These are phyloP conservation scores for Chrosomus eos DNA, from an alignment of 2,797 vertebrate species.

Conservation along the genomic window DNA sequence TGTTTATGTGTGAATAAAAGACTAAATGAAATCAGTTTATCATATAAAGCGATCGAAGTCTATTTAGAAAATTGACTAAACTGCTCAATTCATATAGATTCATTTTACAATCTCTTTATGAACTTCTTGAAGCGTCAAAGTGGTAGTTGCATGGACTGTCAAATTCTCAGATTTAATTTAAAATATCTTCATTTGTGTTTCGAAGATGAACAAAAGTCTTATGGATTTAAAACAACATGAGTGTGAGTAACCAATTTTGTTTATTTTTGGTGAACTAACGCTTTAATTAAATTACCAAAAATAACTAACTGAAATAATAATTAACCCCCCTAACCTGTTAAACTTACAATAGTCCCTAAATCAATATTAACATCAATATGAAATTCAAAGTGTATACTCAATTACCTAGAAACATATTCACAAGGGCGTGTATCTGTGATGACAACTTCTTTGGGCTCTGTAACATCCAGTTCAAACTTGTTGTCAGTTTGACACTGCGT, in stretches of 20 bases:
- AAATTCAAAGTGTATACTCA: not conserved
- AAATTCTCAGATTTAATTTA: not conserved
- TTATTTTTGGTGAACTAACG: not conserved
- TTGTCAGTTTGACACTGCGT: conserved; percentile 96
- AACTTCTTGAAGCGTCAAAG: not conserved
- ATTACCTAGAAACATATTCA: conserved; percentile 93
- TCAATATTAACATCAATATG: not conserved
- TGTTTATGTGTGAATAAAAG: not conserved
- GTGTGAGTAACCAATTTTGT: not conserved
- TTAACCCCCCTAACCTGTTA: not conserved
- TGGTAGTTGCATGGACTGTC: not conserved
- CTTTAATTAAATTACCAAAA: not conserved
- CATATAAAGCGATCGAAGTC: not conserved
- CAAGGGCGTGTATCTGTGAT: conserved; percentile 80
- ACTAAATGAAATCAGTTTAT: not conserved
- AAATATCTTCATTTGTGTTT: not conserved
- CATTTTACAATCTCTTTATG: not conserved
- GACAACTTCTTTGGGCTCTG: conserved; percentile 82
- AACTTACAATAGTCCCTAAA: not conserved
- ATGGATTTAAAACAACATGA: not conserved
- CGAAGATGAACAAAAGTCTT: not conserved
- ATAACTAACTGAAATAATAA: not conserved
- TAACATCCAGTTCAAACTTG: conserved; percentile 87
- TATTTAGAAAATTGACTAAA: not conserved
- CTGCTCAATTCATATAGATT: not conserved